phyloP scores from a whole-genome alignment of 2,888 invertebrate genomes.

The Graphium colonna region DNA sequence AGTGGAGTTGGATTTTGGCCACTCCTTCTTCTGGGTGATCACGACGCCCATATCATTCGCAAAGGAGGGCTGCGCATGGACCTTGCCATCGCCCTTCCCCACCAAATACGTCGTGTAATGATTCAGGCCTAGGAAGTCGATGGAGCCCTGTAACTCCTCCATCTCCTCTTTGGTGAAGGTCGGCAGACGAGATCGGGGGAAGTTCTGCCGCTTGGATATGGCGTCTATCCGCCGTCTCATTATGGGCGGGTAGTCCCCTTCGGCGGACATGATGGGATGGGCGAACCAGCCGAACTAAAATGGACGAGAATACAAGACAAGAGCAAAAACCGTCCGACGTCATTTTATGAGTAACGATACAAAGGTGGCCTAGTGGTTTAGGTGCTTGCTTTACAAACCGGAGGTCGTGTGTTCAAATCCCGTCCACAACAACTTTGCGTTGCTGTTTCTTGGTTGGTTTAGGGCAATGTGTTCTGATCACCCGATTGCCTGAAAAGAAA shows the following conservation, averaged over 20 bases:
- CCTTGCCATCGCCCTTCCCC: constrained; percentile 43
- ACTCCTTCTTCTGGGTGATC: constrained; percentile 58
- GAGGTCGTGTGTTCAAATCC: too few relatives aligned
- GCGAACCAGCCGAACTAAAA: constrained; percentile 85
- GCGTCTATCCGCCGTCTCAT: constrained; percentile 81
- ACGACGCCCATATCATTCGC: constrained; percentile 59
- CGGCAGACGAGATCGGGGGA: constrained; percentile 81
- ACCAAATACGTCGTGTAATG: constrained; percentile 83
- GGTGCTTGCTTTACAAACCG: too few relatives aligned
- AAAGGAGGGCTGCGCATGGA: constrained; percentile 48
- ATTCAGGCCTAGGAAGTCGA: constrained; percentile 88
- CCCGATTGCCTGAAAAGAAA: too few relatives aligned
- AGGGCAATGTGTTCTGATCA: too few relatives aligned
- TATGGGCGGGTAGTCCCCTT: constrained; percentile 83
- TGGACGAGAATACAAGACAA: too few relatives aligned
- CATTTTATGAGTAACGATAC: too few relatives aligned
- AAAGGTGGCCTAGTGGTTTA: too few relatives aligned
- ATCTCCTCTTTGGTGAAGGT: constrained; percentile 81
- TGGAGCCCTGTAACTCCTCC: constrained; percentile 77
- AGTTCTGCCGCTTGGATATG: constrained; percentile 80
- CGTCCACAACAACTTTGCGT: too few relatives aligned
- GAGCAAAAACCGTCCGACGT: too few relatives aligned
- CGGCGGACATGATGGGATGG: constrained; percentile 81
- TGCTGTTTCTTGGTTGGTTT: too few relatives aligned
- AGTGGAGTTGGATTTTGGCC: constrained; percentile 69